Conservation (phyloP, 2,797 vertebrate genomes). For the Lagorchestes hirsutus region DNA sequence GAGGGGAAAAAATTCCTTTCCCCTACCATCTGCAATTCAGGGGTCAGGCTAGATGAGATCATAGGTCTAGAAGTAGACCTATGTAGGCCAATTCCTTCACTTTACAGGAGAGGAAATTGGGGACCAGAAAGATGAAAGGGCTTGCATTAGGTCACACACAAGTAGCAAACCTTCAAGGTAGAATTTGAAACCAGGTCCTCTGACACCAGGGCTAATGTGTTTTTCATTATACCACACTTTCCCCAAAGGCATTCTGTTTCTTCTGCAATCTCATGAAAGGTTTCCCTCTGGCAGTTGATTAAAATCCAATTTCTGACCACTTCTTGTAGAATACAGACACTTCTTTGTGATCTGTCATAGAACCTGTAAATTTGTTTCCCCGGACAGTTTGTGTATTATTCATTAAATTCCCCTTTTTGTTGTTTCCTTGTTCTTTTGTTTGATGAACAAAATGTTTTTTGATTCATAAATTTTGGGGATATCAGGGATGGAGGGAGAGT, state of each 20-base stretch:
- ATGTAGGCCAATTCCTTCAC: background rate
- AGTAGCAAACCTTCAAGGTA: background rate
- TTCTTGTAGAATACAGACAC: slow-evolving; percentile 20
- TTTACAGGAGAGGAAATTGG: background rate
- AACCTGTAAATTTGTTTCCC: background rate
- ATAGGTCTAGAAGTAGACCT: background rate
- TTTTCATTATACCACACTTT: background rate
- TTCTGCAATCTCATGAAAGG: background rate
- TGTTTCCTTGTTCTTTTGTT: slow-evolving; percentile 29
- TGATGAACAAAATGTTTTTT: slow-evolving; percentile 15
- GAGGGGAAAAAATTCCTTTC: background rate
- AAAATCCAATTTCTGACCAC: slow-evolving; percentile 5
- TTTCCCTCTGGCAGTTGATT: slow-evolving; percentile 31
- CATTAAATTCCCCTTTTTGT: slow-evolving; percentile 2
- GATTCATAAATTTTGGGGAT: slow-evolving; percentile 34
- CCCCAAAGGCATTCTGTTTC: slow-evolving; percentile 29
- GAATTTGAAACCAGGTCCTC: background rate
- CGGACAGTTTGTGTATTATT: background rate
- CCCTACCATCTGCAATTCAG: background rate
- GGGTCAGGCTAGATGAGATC: background rate
- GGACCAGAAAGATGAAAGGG: background rate
- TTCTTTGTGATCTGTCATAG: slow-evolving; percentile 35
- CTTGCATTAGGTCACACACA: background rate
- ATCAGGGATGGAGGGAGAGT: background rate
- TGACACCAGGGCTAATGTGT: background rate